Percentiles rank a stretch among this genome's conserved stretches.
These are phyloP conservation scores for Acipenser transmontanus DNA, from an alignment of 2,797 vertebrate species.

Conservation along the genomic window DNA sequence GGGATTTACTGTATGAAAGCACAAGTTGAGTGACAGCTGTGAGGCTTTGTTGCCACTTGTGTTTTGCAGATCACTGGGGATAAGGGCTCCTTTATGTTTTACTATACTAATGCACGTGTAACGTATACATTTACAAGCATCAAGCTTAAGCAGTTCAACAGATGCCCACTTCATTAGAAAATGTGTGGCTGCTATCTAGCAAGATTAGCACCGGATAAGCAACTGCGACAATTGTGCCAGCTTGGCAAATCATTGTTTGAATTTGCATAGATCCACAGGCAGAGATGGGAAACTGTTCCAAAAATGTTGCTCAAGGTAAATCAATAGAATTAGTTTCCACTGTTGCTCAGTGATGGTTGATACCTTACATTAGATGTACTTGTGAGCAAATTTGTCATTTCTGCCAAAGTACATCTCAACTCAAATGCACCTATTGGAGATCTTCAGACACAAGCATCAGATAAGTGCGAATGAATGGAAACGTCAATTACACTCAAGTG, in stretches of 20 bases:
- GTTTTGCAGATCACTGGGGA: too few species aligned
- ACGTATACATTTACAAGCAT: too few species aligned
- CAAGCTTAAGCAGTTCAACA: too few species aligned
- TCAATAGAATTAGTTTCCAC: constrained; percentile 5
- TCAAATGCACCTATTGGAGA: not conserved
- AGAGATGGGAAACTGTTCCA: not conserved
- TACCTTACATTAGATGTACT: not conserved
- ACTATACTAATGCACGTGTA: too few species aligned
- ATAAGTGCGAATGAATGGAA: constrained; percentile 3
- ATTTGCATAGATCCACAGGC: not conserved
- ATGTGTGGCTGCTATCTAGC: not conserved
- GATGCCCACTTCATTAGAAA: too few species aligned
- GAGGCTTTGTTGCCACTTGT: too few species aligned
- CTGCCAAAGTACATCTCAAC: constrained; percentile 1
- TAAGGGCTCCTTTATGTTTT: too few species aligned
- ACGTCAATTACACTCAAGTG: not conserved
- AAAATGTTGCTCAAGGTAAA: not conserved
- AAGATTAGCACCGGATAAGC: not conserved
- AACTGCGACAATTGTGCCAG: not conserved
- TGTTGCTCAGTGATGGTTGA: not conserved
- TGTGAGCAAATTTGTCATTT: not conserved
- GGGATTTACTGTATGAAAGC: too few species aligned
- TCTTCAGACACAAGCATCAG: not conserved
- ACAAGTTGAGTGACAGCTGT: too few species aligned
- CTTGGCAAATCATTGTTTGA: not conserved